Evolutionary conservation across 2,113 vertebrate genomes (phyloP).

Genomic region (Gnathonemus echidnorhynchus): DNA sequence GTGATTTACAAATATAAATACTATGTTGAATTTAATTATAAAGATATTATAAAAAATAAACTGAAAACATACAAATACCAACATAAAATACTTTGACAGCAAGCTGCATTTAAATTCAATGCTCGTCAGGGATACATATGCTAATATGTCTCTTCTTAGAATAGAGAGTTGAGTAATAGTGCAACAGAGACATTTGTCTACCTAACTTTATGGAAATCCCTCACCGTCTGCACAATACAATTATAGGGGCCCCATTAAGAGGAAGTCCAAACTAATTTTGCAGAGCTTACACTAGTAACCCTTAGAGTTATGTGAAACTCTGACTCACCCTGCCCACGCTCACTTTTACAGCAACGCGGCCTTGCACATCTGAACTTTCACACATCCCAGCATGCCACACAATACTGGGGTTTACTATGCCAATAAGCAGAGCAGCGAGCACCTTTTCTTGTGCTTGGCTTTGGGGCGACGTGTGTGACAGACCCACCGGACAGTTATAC

Average conservation of each 20-base stretch:
- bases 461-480: neutral
- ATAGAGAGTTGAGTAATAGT: neutral
- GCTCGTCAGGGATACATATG: neutral
- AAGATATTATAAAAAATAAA: conserved; percentile 18
- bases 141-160: neutral
- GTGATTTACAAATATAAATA: conserved; percentile 19
- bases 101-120: neutral
- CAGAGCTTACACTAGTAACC: neutral
- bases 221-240: neutral
- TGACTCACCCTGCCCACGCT: neutral
- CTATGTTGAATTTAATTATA: conserved; percentile 7
- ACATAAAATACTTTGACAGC: neutral
- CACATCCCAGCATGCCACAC: neutral
- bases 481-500: neutral
- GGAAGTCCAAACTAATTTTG: neutral
- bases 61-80: conserved; percentile 11
- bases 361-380: neutral
- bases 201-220: neutral
- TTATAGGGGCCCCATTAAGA: neutral
- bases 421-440: neutral
- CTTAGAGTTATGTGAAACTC: neutral
- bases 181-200: neutral
- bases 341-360: neutral
- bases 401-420: neutral
- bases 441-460: neutral